Base-by-base conservation (phyloP, 1,140 invertebrate species). In the Cydia pomonella region DNA sequence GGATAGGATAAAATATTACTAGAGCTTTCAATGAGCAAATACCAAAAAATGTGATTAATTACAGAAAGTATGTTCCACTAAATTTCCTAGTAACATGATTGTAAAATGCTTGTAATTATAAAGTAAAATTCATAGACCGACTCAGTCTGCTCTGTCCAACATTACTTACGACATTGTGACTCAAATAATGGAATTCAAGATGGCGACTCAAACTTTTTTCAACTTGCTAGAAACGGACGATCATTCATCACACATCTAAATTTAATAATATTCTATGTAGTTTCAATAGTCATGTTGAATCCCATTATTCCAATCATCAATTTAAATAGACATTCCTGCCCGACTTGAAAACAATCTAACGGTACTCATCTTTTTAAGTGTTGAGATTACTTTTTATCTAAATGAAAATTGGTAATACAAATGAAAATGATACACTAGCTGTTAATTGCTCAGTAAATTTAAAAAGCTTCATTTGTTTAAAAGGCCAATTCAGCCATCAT, bases 41-140 rank as follows among this genome's bases (percentile, higher is more conserved):
- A 33, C 64, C 29, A 69, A 69, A n/a, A 10, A 33, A 69, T 21
- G 33, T 18, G 29, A 21, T 69, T 38, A 10, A 33, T 69, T 69
- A 69, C 64, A 69, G 27, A 69, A 69, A 69, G 23, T 29, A 29
- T 38, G 9, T 27, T 25, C 25, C 63, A 41, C n/a, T 69, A 29
- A 69, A 69, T 25, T 66, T 41, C 29, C 27, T 69, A 69, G 2
- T 69, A 69, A 69, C 21, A 72, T 44, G 2, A 50, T 72, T 47
- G 71, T 72, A 21, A 47, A 25, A 41, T 44, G 16, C 33, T 72
- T 72, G 33, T 72, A 72, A 21, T 72, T 7, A 72, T 72, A 72
- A 44, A 72, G 71, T 72, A 72, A 75, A 82, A 79, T 75, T 72
- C 74, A 77, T 80, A 82, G 80, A 82, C 77, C 75, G 64, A 27